Conservation (phyloP, 1,140 invertebrate genomes). For the Drosophila lacertosa region DNA sequence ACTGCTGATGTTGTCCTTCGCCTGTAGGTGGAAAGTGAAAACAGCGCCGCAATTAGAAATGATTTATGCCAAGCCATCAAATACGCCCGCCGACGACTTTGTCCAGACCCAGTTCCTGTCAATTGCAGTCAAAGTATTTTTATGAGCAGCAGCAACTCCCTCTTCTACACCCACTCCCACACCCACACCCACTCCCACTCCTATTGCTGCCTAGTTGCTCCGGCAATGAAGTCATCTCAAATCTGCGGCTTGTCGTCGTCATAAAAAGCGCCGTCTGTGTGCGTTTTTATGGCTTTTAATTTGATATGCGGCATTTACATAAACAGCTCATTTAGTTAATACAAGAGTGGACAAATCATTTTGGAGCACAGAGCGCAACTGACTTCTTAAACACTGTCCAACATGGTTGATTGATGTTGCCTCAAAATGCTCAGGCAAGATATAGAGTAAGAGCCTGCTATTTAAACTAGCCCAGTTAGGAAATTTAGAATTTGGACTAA, state of each 20-base stretch:
- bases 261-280: slow-evolving; percentile 28
- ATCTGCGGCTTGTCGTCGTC: slow-evolving; percentile 52
- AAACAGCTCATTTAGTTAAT: slow-evolving; percentile 74
- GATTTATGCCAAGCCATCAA: slow-evolving; percentile 74
- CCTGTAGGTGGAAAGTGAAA: slow-evolving; percentile 5
- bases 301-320: slow-evolving; percentile 76
- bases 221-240: slow-evolving; percentile 69
- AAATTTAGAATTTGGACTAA: no score
- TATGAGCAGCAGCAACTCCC: slow-evolving; percentile 29
- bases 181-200: slow-evolving; percentile 9
- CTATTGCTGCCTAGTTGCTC: not conserved
- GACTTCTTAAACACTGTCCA: slow-evolving; percentile 8
- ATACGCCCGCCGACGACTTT: not conserved
- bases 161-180: not conserved
- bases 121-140: slow-evolving; percentile 59
- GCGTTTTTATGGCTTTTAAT: slow-evolving; percentile 74
- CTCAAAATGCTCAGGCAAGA: slow-evolving; percentile 3
- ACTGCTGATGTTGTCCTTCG: not conserved
- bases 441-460: slow-evolving; percentile 4
- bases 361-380: not conserved
- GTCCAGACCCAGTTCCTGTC: slow-evolving; percentile 35
- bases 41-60: slow-evolving; percentile 63
- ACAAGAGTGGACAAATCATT: slow-evolving; percentile 70
- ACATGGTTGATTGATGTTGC: not conserved
- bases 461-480: no score